Percentiles rank a stretch among this genome's conserved stretches.
Conservation (phyloP, 2,113 vertebrate genomes). For the Puffinus mauretanicus region DNA sequence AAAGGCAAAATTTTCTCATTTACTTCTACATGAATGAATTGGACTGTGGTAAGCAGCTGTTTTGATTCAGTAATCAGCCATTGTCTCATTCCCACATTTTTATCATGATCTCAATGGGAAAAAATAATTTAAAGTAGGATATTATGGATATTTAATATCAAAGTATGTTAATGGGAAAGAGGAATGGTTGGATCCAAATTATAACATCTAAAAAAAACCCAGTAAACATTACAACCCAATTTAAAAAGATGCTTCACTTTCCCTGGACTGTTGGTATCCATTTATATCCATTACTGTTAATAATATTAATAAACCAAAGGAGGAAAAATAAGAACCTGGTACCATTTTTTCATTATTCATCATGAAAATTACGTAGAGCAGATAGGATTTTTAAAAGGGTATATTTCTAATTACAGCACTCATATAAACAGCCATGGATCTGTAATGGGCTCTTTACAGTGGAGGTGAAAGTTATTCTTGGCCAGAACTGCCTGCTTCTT, state of each 20-base stretch:
- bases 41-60: background rate
- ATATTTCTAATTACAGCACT: background rate
- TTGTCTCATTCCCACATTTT: background rate
- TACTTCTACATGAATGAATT: background rate
- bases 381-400: background rate
- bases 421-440: background rate
- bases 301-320: background rate
- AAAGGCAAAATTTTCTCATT: conserved; percentile 7
- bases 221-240: background rate
- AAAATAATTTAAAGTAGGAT: background rate
- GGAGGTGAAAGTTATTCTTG: background rate
- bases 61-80: background rate
- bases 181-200: background rate
- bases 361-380: background rate
- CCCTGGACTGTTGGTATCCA: background rate
- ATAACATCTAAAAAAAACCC: background rate
- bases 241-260: background rate
- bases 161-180: background rate
- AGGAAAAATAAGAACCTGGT: background rate
- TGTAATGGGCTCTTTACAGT: background rate
- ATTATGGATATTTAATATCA: background rate
- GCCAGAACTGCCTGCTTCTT: background rate
- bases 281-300: background rate
- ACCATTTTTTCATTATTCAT: background rate
- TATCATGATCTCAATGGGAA: background rate